A percentile compares a stretch with the other conserved stretches of the same genome.
These are phyloP conservation scores for Mythimna loreyi DNA, from an alignment of 2,888 invertebrate genomes.

Conservation along the genomic window DNA sequence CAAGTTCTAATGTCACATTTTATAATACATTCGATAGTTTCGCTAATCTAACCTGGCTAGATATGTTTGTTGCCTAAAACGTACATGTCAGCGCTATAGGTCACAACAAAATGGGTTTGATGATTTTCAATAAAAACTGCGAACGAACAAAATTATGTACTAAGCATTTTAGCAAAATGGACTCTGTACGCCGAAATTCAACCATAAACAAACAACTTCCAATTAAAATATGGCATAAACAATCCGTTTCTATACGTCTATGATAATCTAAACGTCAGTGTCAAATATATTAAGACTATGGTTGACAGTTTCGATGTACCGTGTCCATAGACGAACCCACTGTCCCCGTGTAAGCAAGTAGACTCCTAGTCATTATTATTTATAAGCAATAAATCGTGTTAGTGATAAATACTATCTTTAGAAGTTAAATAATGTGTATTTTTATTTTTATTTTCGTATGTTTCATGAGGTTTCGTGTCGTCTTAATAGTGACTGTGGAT, in stretches of 20 bases:
- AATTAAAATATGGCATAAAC: no score
- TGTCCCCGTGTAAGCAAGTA: conserved; percentile 40
- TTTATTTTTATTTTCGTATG: conserved; percentile 41
- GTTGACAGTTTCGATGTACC: conserved; percentile 18
- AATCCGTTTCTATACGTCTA: no score
- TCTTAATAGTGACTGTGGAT: conserved; percentile 5
- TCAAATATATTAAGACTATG: background rate
- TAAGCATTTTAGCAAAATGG: background rate
- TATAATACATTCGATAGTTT: background rate
- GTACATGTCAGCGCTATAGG: background rate
- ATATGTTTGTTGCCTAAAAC: background rate
- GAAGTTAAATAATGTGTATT: conserved; percentile 56
- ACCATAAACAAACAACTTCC: background rate
- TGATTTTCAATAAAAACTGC: conserved; percentile 1
- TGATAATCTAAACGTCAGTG: background rate
- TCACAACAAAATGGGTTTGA: background rate
- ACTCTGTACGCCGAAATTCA: background rate
- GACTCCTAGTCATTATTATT: conserved; percentile 53
- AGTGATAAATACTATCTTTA: conserved; percentile 66
- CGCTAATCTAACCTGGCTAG: background rate
- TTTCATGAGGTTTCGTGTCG: conserved; percentile 16
- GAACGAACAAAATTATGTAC: background rate
- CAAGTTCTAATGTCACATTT: background rate
- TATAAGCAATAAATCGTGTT: conserved; percentile 67
- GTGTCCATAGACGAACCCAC: background rate